phyloP scores from a whole-genome alignment of 2,113 vertebrate genomes.

The Sander vitreus region DNA sequence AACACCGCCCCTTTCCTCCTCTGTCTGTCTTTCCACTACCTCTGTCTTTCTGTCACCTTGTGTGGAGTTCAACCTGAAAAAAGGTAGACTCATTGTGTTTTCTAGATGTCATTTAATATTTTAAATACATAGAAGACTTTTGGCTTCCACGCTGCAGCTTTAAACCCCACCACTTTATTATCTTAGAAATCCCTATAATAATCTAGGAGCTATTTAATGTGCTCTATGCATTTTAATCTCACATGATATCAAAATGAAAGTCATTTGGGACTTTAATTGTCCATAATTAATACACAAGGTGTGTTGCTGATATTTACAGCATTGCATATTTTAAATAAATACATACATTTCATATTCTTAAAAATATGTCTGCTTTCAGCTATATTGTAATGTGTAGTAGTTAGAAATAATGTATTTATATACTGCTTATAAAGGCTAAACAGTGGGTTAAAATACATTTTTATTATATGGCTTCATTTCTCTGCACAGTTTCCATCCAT shows the following conservation, averaged over 20 bases:
- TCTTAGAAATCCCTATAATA: background rate
- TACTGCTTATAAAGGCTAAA: background rate
- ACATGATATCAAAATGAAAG: background rate
- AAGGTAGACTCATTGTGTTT: constrained; percentile 15
- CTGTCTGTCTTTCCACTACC: background rate
- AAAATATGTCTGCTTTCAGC: background rate
- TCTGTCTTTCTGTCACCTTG: constrained; percentile 39
- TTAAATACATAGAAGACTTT: constrained; percentile 31
- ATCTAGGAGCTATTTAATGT: background rate
- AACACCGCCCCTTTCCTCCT: constrained; percentile 46
- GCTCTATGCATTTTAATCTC: background rate
- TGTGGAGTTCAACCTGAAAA: constrained; percentile 21
- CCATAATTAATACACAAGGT: too few species aligned
- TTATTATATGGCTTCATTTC: background rate
- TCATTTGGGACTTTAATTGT: background rate
- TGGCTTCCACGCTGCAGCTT: constrained; percentile 24
- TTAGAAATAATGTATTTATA: background rate
- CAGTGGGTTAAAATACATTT: background rate
- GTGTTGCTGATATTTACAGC: too few species aligned
- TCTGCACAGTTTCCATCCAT: constrained; percentile 4
- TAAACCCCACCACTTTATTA: constrained; percentile 39
- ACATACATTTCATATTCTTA: background rate
- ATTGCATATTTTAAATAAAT: background rate
- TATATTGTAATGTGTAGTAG: background rate
- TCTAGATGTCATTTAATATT: constrained; percentile 41